Percentiles rank a stretch among this genome's conserved stretches.
These are phyloP conservation scores for Lasioglossum malachurum DNA, from an alignment of 2,888 invertebrate genomes.

Conservation along the genomic window DNA sequence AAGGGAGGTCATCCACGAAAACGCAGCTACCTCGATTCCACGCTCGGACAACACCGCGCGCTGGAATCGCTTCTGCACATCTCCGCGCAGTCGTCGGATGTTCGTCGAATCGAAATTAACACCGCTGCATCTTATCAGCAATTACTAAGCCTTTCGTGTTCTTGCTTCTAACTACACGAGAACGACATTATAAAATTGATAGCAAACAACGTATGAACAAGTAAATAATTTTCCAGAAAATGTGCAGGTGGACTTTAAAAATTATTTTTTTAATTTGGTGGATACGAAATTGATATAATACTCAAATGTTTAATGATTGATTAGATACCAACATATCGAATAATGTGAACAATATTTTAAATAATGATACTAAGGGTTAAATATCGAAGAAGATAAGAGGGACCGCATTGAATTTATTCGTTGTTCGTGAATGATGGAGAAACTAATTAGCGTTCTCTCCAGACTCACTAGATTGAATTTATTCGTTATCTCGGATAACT, in stretches of 20 bases:
- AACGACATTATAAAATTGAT: not conserved
- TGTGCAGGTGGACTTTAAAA: not conserved
- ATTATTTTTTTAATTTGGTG: no score
- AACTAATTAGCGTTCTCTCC: not conserved
- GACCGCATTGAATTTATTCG: not conserved
- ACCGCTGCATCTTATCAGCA: not conserved
- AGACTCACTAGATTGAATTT: not conserved
- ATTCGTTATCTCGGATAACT: not conserved
- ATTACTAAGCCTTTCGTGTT: not conserved
- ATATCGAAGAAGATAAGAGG: not conserved
- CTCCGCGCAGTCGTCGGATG: not conserved
- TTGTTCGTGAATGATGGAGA: not conserved
- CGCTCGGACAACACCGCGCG: not conserved
- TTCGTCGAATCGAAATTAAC: conserved; percentile 39
- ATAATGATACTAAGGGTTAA: not conserved
- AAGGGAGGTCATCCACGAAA: conserved; percentile 59
- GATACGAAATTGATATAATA: no score
- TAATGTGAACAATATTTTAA: no score
- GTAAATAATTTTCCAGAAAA: not conserved
- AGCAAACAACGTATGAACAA: not conserved
- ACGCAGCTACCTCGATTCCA: conserved; percentile 58
- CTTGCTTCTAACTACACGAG: no score
- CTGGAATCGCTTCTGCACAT: not conserved
- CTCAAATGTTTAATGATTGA: no score
- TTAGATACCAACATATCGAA: no score